Base-by-base conservation (phyloP, 2,113 vertebrate species). In the Amphiprion percula region DNA sequence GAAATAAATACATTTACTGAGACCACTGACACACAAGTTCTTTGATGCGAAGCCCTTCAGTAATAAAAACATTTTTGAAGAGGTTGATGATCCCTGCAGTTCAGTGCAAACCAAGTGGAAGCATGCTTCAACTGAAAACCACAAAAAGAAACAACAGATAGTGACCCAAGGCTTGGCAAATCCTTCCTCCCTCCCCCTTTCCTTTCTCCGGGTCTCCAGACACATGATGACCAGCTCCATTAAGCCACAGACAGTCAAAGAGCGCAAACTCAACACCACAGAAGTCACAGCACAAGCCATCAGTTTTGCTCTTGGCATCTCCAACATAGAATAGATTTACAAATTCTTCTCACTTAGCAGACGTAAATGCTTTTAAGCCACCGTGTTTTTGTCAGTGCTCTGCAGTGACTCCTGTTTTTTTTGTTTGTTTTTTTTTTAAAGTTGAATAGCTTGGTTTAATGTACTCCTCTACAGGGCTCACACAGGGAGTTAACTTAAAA, bases 181-280 rank as follows among this genome's bases (percentile, higher is more conserved):
- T 21, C 68, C 59, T 46, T 39, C 58, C 68, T 46, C 56, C 56
- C 37, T 65, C 74, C 60, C 80, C 26, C 49, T 77, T 56, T 17
- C 44, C 41, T 81, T 74, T 71, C 60, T 82, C 69, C 68, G 39
- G 39, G 50, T 81, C 56, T 73, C 56, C 47, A 86, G 74, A 76
- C 63, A 74, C 74, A 69, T 50, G 47, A 80, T 44, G 68, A 58
- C 77, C 33, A 37, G 71, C 74, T 77, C 76, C 73, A 85, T 88
- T 86, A 84, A 79, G 68, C 72, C 82, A 14, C 77, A 72, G 77
- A 77, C 67, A 63, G 64, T 59, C 61, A 69, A 11, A 62, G 49
- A 75, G 63, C 30, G 46, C 58, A 50, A 58, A 64, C 50, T 33
- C 56, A 46, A 44, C 65, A 68, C 39, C 62, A 49, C 17, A 15